Evolutionary conservation across 2,797 vertebrate genomes (phyloP), one percentile per base, ranked within the genome.

Genomic region (Sebastes nivosus): DNA sequence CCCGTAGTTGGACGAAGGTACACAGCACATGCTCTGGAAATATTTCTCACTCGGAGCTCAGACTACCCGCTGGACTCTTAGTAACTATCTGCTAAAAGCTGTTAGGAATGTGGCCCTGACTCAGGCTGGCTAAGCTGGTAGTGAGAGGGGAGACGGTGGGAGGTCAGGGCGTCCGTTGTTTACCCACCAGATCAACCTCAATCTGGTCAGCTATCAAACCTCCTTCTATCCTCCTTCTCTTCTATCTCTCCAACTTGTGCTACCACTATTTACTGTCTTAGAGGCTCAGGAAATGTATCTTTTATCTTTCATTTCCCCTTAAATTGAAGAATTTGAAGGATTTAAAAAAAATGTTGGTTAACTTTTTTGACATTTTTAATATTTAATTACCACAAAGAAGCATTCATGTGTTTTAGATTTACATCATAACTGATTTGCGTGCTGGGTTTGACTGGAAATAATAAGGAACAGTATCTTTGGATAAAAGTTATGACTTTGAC

Each of bases 61-160:
- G 88, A 90, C 89, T 89, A 85, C 82, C 59, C 73, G 68, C 79
- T 72, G 87, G 80, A 91, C 90, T 95, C 91, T 93, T 96, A 88
- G 93, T 93, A 96, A 95, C 94, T 96, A 94, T 94, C 95, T 95
- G 96, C 94, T 95, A 96, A 96, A 95, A 95, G 92, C 93, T 87
- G 85, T 81, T 30, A 88, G 93, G 96, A 96, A 96, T 96, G 94
- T 84, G 76, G 75, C 75, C 79, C 81, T 86, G 88, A 93, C 80
- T 88, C 80, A 71, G 69, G 60, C 83, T 57, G 82, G 88, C 84
- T 93, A 84, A 93, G 81, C 87, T 83, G 87, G 76, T 80, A 50
- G 68, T 88, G 87, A 84, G 81, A 69, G 27, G 67, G 71, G 81
- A 81, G 83, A 89, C 30, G 20, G 57, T 63, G 60, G 73, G 84